phyloP scores from a whole-genome alignment of 2,797 vertebrate species.

The Hybognathus amarus region DNA sequence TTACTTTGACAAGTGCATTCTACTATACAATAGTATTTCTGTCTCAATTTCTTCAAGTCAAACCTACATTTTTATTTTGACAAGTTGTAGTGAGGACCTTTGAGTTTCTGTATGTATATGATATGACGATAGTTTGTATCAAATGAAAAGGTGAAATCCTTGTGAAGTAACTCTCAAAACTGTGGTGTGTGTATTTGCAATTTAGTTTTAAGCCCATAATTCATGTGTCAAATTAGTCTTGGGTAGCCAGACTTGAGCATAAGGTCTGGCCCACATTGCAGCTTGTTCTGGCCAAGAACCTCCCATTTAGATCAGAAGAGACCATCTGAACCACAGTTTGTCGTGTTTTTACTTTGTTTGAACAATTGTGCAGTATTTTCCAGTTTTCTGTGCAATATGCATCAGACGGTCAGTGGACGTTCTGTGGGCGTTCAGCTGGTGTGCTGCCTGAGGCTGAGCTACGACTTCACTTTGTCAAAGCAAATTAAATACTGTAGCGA shows the following conservation, averaged over 20 bases:
- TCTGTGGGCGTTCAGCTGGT: background rate
- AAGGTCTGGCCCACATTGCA: background rate
- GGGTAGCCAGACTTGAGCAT: background rate
- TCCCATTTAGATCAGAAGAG: background rate
- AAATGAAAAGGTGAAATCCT: background rate
- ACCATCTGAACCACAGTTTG: background rate
- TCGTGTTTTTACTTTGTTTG: background rate
- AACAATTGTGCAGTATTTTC: background rate
- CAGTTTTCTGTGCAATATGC: background rate
- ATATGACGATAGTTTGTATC: background rate
- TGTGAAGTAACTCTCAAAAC: background rate
- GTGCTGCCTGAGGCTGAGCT: background rate
- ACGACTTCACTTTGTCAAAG: background rate
- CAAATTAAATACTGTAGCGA: background rate
- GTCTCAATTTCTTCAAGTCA: background rate
- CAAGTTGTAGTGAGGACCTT: background rate
- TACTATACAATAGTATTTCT: background rate
- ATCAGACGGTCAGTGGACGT: background rate
- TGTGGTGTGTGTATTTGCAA: background rate
- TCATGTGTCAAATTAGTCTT: background rate
- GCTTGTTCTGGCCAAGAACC: background rate
- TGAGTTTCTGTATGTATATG: background rate
- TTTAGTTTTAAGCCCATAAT: background rate
- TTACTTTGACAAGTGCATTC: background rate
- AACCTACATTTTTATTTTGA: background rate